Evolutionary conservation across 64 coral and sea anemone species (phyloP).

Genomic region (Actinia tenebrosa): DNA sequence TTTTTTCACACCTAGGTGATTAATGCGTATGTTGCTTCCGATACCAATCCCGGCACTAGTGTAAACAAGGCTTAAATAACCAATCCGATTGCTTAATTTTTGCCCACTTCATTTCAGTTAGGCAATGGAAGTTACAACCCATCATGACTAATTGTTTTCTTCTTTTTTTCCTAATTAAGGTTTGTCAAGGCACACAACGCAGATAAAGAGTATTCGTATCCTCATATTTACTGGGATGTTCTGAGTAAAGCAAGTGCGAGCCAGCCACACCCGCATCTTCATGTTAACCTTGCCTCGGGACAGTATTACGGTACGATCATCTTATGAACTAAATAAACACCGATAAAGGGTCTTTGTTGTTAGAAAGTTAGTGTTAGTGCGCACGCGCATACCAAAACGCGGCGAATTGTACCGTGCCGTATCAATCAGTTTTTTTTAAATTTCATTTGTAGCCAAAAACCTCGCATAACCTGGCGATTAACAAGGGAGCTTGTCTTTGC

Average conservation of each 20-base stretch:
- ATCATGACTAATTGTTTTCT: background rate
- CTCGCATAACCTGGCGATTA: no score
- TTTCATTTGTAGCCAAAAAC: no score
- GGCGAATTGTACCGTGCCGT: no score
- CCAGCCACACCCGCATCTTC: constrained; percentile 88
- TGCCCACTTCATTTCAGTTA: no score
- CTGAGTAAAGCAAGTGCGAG: constrained; percentile 87
- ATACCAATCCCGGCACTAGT: no score
- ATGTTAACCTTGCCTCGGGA: constrained; percentile 68
- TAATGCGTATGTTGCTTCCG: no score
- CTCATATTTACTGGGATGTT: constrained; percentile 87
- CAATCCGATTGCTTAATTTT: no score
- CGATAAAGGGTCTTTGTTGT: background rate
- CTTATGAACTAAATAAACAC: background rate
- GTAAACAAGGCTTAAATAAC: no score
- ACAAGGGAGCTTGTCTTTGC: background rate
- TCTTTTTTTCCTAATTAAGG: constrained; percentile 32
- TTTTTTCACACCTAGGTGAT: no score
- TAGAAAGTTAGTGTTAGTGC: background rate
- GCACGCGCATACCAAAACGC: background rate
- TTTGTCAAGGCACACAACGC: constrained; percentile 62
- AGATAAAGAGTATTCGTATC: constrained; percentile 58
- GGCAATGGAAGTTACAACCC: no score
- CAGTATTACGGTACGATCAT: constrained; percentile 75
- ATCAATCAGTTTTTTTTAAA: no score